Conservation (phyloP, 2,797 vertebrate species). For the Zalophus californianus region DNA sequence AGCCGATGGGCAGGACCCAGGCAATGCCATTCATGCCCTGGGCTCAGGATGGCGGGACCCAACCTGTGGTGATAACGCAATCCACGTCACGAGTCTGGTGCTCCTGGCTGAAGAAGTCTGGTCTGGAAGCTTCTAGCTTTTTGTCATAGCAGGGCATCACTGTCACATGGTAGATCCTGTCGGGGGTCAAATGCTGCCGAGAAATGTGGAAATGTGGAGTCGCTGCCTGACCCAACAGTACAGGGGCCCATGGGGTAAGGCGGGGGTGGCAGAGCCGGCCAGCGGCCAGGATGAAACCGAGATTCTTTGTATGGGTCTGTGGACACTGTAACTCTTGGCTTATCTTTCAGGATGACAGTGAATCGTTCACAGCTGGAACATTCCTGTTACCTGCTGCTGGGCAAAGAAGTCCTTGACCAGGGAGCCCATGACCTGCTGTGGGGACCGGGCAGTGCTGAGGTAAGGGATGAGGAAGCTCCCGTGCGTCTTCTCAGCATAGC, state of each 20-base stretch:
- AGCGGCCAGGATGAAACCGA: background rate
- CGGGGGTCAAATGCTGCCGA: slow-evolving; percentile 90
- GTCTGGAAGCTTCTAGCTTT: slow-evolving; percentile 97
- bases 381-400: slow-evolving; percentile 89
- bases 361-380: background rate
- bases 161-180: slow-evolving; percentile 94
- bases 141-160: slow-evolving; percentile 99
- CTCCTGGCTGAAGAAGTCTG: slow-evolving; percentile 93
- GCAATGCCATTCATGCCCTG: background rate
- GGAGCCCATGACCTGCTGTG: slow-evolving; percentile 98
- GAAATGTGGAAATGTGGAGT: background rate
- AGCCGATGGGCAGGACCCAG: background rate
- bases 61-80: slow-evolving; percentile 98
- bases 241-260: background rate
- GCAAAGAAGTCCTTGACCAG: slow-evolving; percentile 95
- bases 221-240: background rate
- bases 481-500: slow-evolving; percentile 98
- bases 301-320: background rate
- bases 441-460: slow-evolving; percentile 95
- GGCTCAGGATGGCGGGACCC: background rate
- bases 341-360: background rate
- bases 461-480: slow-evolving; percentile 95
- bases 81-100: slow-evolving; percentile 96
- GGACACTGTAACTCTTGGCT: background rate
- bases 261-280: background rate